Conservation (phyloP, 2,797 vertebrate genomes). For the Pangasius sanitwongsei region DNA sequence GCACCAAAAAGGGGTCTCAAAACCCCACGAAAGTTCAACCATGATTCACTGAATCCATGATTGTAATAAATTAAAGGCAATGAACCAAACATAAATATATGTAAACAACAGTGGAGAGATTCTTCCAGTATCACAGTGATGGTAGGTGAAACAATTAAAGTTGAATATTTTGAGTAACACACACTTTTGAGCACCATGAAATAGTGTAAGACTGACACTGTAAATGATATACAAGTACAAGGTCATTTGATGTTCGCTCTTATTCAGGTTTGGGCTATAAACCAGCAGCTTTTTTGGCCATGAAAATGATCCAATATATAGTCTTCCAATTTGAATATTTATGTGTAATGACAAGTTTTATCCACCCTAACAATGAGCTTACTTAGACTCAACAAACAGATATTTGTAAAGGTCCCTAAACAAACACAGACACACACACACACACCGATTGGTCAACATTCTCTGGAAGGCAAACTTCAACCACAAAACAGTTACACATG, state of each 20-base stretch:
- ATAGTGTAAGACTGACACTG: conserved; percentile 12
- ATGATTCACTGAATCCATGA: conserved; percentile 32
- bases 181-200: conserved; percentile 41
- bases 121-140: conserved; percentile 43
- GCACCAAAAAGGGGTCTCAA: conserved; percentile 24
- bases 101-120: conserved; percentile 42
- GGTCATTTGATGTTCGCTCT: neutral
- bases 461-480: conserved; percentile 48
- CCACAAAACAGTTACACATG: conserved; percentile 58
- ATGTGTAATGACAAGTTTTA: neutral
- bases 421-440: conserved; percentile 19
- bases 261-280: conserved; percentile 11
- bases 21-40: conserved; percentile 34
- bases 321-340: neutral
- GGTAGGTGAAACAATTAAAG: conserved; percentile 34
- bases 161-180: conserved; percentile 19
- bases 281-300: neutral
- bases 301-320: neutral
- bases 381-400: conserved; percentile 21
- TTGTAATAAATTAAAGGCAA: conserved; percentile 37
- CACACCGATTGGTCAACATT: conserved; percentile 51
- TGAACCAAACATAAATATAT: conserved; percentile 30
- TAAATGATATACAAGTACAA: neutral
- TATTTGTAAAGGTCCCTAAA: neutral
- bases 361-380: neutral